These are phyloP conservation scores for Cephalopachus bancanus DNA, from an alignment of 2,797 vertebrate species.

Conservation along the genomic window DNA sequence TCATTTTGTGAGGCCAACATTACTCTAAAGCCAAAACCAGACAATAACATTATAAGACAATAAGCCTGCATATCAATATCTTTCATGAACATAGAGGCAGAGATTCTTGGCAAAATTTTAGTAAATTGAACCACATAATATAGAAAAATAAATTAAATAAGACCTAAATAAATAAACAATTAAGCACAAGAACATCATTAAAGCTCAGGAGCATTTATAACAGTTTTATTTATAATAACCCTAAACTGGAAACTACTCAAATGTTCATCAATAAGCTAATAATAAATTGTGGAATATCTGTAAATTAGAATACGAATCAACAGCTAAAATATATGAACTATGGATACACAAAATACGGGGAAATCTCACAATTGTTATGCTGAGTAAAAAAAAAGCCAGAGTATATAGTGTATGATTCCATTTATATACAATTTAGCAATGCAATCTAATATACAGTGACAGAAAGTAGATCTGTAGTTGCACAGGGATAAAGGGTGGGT, in stretches of 20 bases:
- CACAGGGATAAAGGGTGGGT: neutral
- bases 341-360: neutral
- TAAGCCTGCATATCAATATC: too few species aligned
- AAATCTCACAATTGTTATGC: neutral
- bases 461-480: neutral
- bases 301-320: neutral
- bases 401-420: neutral
- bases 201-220: neutral
- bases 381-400: neutral
- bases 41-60: neutral
- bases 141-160: neutral
- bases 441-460: too few species aligned
- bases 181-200: neutral
- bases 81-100: neutral
- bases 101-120: neutral
- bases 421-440: neutral
- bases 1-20: neutral
- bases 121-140: neutral
- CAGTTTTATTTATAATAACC: constrained; percentile 4
- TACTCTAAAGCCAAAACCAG: neutral
- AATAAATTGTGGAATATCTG: neutral
- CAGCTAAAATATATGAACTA: neutral
- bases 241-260: neutral
- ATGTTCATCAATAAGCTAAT: neutral
- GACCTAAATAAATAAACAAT: neutral